phyloP scores from a whole-genome alignment of 2,797 vertebrate genomes.

The Esox lucius region DNA sequence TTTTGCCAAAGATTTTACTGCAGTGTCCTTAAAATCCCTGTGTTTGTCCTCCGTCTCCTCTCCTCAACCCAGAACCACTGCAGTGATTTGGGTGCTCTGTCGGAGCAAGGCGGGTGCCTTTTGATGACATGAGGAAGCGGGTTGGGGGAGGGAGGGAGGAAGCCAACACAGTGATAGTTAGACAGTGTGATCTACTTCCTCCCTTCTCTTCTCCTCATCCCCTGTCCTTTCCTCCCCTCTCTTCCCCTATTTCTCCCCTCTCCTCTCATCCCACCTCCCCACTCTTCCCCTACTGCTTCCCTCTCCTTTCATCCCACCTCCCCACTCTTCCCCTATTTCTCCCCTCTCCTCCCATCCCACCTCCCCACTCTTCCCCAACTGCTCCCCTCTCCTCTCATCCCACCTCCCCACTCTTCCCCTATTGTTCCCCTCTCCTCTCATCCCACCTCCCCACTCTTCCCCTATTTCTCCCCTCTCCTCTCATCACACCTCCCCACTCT shows the following conservation, averaged over 20 bases:
- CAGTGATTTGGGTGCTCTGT: constrained; percentile 56
- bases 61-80: constrained; percentile 56
- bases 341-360: background rate
- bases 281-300: background rate
- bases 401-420: background rate
- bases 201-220: background rate
- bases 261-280: background rate
- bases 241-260: constrained; percentile 23
- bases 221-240: background rate
- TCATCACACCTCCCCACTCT: background rate
- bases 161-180: constrained; percentile 1
- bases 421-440: no score
- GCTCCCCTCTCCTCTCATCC: background rate
- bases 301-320: background rate
- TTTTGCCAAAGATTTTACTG: constrained; percentile 54
- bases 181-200: constrained; percentile 41
- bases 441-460: no score
- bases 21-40: constrained; percentile 70
- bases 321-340: background rate
- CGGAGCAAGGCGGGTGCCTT: constrained; percentile 54
- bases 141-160: background rate
- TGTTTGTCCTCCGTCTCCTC: constrained; percentile 67
- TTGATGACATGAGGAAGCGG: constrained; percentile 40
- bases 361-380: background rate
- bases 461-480: background rate